These are phyloP conservation scores for Yponomeuta malinellus DNA, from an alignment of 2,888 invertebrate genomes.

Conservation along the genomic window DNA sequence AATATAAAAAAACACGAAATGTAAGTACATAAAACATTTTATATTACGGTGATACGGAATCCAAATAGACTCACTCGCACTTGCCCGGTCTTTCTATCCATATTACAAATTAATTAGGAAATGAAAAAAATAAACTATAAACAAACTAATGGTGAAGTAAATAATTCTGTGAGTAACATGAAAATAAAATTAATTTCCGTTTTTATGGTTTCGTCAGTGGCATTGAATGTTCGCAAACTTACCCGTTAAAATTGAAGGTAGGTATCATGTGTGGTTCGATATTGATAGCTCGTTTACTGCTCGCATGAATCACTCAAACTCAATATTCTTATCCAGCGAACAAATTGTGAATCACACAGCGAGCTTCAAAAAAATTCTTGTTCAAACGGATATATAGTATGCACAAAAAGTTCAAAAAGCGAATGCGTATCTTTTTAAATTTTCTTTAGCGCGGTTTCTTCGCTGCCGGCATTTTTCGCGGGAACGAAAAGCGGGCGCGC, in stretches of 20 bases:
- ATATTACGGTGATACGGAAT: too few relatives aligned
- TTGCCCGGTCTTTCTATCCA: too few relatives aligned
- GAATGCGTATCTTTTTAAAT: neutral
- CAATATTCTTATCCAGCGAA: neutral
- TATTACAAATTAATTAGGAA: too few relatives aligned
- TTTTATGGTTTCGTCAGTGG: too few relatives aligned
- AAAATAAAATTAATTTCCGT: too few relatives aligned
- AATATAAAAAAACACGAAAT: too few relatives aligned
- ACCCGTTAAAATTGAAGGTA: slow-evolving; percentile 2
- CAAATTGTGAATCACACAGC: slow-evolving; percentile 3
- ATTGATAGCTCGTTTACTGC: slow-evolving; percentile 14
- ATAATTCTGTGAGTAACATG: too few relatives aligned
- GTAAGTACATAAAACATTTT: too few relatives aligned
- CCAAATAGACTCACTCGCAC: too few relatives aligned
- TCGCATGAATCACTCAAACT: slow-evolving; percentile 14
- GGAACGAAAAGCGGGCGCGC: slow-evolving; percentile 35
- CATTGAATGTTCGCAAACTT: neutral
- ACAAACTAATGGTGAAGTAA: too few relatives aligned
- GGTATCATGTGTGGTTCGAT: slow-evolving; percentile 1
- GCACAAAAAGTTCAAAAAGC: slow-evolving; percentile 1
- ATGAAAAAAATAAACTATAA: too few relatives aligned
- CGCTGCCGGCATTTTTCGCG: slow-evolving; percentile 52
- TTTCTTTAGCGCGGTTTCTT: slow-evolving; percentile 24
- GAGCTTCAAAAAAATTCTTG: neutral
- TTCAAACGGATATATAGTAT: neutral